Conservation (phyloP, 1,140 invertebrate species). For the Drosophila pseudoobscura region DNA sequence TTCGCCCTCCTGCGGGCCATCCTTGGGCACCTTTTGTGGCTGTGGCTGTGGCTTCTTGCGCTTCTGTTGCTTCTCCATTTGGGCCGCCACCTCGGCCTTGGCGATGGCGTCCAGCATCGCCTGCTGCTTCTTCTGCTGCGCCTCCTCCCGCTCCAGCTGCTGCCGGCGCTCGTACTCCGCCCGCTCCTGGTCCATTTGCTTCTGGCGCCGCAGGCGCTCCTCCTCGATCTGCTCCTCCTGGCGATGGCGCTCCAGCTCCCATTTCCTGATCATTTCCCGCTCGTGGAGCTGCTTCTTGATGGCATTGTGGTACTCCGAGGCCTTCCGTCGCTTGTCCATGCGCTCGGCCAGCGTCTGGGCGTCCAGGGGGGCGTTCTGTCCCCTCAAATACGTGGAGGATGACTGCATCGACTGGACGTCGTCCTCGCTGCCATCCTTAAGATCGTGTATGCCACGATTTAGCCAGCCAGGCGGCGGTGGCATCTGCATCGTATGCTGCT, state of each 20-base stretch:
- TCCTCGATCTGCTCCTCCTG: conserved; percentile 87
- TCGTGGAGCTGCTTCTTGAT: conserved; percentile 88
- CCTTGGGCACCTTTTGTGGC: conserved; percentile 14
- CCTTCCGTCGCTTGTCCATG: conserved; percentile 86
- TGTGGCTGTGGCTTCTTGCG: conserved; percentile 44
- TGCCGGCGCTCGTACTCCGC: conserved; percentile 84
- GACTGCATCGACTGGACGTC: conserved; percentile 82
- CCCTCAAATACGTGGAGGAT: conserved; percentile 85
- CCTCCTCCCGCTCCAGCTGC: conserved; percentile 85
- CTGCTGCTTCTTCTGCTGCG: conserved; percentile 85
- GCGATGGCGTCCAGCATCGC: conserved; percentile 85
- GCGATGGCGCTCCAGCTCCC: conserved; percentile 85
- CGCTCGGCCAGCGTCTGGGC: conserved; percentile 86
- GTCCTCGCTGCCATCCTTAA: conserved; percentile 77
- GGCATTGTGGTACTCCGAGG: conserved; percentile 87
- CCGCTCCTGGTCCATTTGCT: conserved; percentile 85
- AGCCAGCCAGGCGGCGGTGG: conserved; percentile 70
- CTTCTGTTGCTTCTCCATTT: conserved; percentile 83
- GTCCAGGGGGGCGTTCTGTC: conserved; percentile 87
- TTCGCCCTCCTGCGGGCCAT: conserved; percentile 20
- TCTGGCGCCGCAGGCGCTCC: conserved; percentile 85
- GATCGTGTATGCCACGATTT: conserved; percentile 69
- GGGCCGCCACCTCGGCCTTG: conserved; percentile 84
- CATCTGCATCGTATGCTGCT: conserved; percentile 27
- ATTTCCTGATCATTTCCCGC: conserved; percentile 85